phyloP scores from a whole-genome alignment of 2,797 vertebrate genomes.

The Glossophaga mutica region DNA sequence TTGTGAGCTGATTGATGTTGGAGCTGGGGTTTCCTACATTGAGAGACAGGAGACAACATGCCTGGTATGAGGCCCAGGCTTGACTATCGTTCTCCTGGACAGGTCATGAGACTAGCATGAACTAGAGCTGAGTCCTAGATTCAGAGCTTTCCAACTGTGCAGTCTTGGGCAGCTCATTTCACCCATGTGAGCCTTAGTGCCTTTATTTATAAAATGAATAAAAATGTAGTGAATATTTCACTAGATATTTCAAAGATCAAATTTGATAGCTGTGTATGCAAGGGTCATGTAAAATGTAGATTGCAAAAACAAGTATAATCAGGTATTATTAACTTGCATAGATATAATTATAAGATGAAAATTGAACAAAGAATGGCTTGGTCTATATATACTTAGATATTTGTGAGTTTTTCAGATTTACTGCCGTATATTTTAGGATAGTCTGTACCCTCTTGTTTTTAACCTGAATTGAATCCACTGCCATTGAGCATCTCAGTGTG shows the following conservation, averaged over 20 bases:
- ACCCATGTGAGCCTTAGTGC: not conserved
- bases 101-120: not conserved
- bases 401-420: not conserved
- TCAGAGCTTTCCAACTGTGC: not conserved
- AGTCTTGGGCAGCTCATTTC: not conserved
- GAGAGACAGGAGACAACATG: not conserved
- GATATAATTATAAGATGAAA: not conserved
- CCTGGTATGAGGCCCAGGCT: not conserved
- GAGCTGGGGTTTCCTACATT: not conserved
- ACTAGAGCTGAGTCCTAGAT: not conserved
- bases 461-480: not conserved
- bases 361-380: not conserved
- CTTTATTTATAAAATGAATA: conserved; percentile 1
- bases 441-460: not conserved
- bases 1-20: not conserved
- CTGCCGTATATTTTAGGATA: not conserved
- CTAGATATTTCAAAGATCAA: not conserved
- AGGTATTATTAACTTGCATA: not conserved
- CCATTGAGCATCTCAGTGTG: not conserved
- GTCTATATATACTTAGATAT: not conserved
- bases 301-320: not conserved
- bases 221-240: not conserved
- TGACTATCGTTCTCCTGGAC: not conserved
- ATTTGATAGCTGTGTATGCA: not conserved
- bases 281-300: not conserved